Percentiles rank a stretch among this genome's conserved stretches.
Evolutionary conservation across 1,140 invertebrate genomes (phyloP).

Genomic region (Gonatopus flavifemur): DNA sequence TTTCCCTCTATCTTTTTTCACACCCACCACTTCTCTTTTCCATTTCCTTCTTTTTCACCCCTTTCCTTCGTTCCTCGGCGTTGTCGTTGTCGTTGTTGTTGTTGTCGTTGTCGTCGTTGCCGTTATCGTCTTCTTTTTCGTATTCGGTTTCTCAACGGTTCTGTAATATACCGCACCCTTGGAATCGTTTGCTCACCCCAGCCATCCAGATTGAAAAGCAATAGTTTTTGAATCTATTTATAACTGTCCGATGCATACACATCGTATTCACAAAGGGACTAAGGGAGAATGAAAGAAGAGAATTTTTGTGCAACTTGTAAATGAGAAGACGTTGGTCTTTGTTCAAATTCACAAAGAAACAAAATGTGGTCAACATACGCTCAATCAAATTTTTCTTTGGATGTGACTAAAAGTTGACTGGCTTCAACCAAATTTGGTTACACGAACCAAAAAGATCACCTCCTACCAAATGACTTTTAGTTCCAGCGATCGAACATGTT

Average conservation of each 20-base stretch:
- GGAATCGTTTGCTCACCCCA: constrained; percentile 21
- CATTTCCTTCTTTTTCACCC: constrained; percentile 8
- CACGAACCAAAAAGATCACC: too few relatives aligned
- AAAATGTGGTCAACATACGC: too few relatives aligned
- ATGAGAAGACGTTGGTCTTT: too few relatives aligned
- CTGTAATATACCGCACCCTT: constrained; percentile 11
- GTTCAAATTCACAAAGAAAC: too few relatives aligned
- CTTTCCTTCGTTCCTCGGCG: constrained; percentile 9
- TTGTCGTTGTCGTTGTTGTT: constrained; percentile 1
- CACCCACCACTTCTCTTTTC: not conserved
- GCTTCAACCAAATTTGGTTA: too few relatives aligned
- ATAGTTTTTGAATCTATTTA: constrained; percentile 46
- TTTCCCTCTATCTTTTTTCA: constrained; percentile 17
- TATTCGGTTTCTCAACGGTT: constrained; percentile 8
- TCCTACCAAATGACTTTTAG: too few relatives aligned
- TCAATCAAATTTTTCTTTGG: too few relatives aligned
- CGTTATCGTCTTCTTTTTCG: not conserved
- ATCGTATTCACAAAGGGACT: too few relatives aligned
- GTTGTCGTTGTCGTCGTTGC: constrained; percentile 1
- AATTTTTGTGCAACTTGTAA: not conserved
- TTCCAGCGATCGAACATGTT: too few relatives aligned
- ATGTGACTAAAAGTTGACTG: too few relatives aligned
- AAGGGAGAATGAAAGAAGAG: not conserved
- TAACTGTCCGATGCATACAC: constrained; percentile 35
- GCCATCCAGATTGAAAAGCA: constrained; percentile 37